A percentile compares a stretch with the other conserved stretches of the same genome.
Conservation (phyloP, 2,888 invertebrate species). For the Lochmaea capreae region DNA sequence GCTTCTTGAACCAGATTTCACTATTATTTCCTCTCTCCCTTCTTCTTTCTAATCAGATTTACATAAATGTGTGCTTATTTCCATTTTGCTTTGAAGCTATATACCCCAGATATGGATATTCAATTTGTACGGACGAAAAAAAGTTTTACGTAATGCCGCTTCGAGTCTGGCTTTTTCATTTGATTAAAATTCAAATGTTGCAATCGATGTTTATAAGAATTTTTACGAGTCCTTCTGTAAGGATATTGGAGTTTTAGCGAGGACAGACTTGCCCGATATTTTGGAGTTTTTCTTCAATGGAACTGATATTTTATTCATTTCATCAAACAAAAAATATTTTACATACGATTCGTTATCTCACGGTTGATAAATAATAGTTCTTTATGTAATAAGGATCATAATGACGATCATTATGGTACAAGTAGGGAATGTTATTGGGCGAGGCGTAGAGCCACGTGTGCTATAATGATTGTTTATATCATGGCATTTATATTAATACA, state of each 20-base stretch:
- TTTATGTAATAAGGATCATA: too few relatives aligned
- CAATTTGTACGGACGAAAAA: conserved; percentile 36
- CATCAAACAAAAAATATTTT: background rate
- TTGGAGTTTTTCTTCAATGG: conserved; percentile 4
- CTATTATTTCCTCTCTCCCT: conserved; percentile 29
- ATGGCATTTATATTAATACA: too few relatives aligned
- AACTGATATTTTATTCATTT: conserved; percentile 3
- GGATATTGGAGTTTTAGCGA: conserved; percentile 28
- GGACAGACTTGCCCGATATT: conserved; percentile 10
- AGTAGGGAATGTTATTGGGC: too few relatives aligned
- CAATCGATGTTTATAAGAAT: conserved; percentile 35
- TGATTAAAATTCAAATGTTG: conserved; percentile 39
- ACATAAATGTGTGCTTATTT: conserved; percentile 39
- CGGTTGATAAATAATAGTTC: background rate
- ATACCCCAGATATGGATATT: conserved; percentile 38
- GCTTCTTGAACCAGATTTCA: conserved; percentile 31
- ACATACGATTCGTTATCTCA: background rate
- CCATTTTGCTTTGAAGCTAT: conserved; percentile 36
- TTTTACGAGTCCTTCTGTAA: conserved; percentile 26
- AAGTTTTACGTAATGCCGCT: conserved; percentile 35
- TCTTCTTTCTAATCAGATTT: conserved; percentile 33
- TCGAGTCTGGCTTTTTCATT: conserved; percentile 32
- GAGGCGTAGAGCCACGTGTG: too few relatives aligned
- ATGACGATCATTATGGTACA: too few relatives aligned
- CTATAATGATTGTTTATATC: too few relatives aligned